Conservation (phyloP, 2,113 vertebrate species). For the Eurypyga helias region DNA sequence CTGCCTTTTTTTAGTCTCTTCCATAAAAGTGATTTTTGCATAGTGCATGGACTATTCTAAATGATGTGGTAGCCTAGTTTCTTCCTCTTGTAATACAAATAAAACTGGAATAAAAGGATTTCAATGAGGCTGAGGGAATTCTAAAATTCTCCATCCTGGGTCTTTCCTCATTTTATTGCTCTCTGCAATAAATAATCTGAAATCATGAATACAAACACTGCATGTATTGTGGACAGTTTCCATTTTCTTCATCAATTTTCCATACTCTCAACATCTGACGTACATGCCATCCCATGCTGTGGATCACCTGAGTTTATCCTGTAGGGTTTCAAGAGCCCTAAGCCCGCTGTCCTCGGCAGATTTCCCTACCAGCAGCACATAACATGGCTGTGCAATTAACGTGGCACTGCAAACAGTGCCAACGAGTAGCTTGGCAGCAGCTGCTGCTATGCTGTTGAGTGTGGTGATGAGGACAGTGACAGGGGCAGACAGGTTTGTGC, state of each 20-base stretch:
- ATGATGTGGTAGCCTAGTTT: not conserved
- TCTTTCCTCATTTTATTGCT: not conserved
- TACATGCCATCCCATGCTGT: not conserved
- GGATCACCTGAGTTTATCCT: not conserved
- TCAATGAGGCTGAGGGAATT: not conserved
- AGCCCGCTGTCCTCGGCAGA: not conserved
- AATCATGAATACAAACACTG: not conserved
- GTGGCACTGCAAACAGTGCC: too few relatives aligned
- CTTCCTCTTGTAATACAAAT: not conserved
- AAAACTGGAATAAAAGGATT: not conserved
- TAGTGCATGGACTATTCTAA: not conserved
- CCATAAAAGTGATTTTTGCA: not conserved
- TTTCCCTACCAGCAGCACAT: not conserved
- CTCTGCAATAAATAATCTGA: not conserved
- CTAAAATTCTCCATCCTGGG: not conserved
- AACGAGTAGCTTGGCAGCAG: rapidly evolving
- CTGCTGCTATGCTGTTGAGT: not conserved
- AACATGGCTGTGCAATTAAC: rapidly evolving
- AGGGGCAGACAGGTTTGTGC: not conserved
- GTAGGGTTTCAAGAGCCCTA: not conserved
- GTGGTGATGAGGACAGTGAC: not conserved
- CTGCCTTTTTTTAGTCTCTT: not conserved
- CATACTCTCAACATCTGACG: not conserved
- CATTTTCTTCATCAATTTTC: not conserved
- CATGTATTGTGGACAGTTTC: not conserved